Conservation (phyloP, 2,113 vertebrate species). For the Malurus elegans region DNA sequence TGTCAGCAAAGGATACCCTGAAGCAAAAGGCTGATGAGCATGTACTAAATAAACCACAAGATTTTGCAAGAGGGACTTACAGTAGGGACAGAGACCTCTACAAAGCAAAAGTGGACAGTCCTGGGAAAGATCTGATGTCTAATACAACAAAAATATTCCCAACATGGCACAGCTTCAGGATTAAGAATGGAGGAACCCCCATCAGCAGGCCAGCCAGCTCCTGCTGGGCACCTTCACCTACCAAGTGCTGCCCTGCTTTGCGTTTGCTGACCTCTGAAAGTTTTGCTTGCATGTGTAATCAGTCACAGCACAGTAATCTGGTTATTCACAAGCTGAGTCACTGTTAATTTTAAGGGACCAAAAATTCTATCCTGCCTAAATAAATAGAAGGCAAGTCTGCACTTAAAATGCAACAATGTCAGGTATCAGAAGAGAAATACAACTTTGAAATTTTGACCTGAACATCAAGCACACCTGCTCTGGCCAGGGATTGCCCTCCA, state of each 20-base stretch:
- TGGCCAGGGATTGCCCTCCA: background rate
- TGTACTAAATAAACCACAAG: background rate
- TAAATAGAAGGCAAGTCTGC: background rate
- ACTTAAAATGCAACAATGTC: background rate
- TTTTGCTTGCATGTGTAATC: background rate
- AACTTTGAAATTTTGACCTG: background rate
- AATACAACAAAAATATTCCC: background rate
- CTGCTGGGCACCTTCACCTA: background rate
- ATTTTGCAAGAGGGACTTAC: background rate
- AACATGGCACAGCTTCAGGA: background rate
- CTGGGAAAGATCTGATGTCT: background rate
- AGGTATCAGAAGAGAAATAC: background rate
- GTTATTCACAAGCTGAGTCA: background rate
- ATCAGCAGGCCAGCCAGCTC: background rate
- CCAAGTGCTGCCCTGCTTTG: background rate
- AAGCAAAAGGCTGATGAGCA: background rate
- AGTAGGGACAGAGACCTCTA: background rate
- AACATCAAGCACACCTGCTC: background rate
- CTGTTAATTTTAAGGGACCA: background rate
- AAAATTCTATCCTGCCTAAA: background rate
- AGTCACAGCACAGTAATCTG: accelerated
- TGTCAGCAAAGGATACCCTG: background rate
- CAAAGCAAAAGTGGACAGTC: background rate
- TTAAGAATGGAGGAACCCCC: background rate
- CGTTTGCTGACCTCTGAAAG: background rate